Evolutionary conservation across 2,888 invertebrate genomes (phyloP), one percentile per base, ranked within the genome.

Genomic region (Drosophila nigricruria): DNA sequence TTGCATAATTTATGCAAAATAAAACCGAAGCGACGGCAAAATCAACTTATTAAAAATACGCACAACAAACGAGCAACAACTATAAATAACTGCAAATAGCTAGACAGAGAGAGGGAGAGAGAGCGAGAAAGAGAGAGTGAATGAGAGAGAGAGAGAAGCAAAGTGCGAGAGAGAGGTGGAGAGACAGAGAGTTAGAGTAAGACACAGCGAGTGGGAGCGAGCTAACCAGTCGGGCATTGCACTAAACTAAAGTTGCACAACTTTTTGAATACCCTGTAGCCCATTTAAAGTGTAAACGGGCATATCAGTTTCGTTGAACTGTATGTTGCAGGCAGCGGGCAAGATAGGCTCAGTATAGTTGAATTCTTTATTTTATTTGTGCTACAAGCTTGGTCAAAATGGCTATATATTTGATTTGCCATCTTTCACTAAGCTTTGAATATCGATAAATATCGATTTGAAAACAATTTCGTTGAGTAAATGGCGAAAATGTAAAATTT

Each of bases 1-100:
- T 67, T 73, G 80, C 89, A 89, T 82, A 82, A 89, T 85, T 84
- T 88, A 84, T 84, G 83, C 81, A 83, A 75, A 88, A 85, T 88
- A 79, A 82, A 83, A 78, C 79, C 81, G 40, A 73, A 75, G 79
- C 75, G 82, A 81, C 79, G 69, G 74, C 77, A 79, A 70, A 73
- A 73, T 73, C 85, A 88, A 89, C 88, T 85, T 85, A 82, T 85
- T 79, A 82, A 85, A 77, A 84, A 89, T 77, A 71, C 65, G 71
- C 56, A 71, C 56, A 84, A 71, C 82, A 79, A 87, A 74, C 82
- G 70, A 81, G 73, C 76, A 70, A 70, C 72, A 71, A 74, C 80
- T 82, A 82, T 84, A 89, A 89, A 85, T 82, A 85, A 88, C 70
- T 30, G 53, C 38, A 20, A 50, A 61, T 3, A 36, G 49, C 43